phyloP scores from a whole-genome alignment of 2,888 invertebrate genomes.

The Epistrophe grossulariae region DNA sequence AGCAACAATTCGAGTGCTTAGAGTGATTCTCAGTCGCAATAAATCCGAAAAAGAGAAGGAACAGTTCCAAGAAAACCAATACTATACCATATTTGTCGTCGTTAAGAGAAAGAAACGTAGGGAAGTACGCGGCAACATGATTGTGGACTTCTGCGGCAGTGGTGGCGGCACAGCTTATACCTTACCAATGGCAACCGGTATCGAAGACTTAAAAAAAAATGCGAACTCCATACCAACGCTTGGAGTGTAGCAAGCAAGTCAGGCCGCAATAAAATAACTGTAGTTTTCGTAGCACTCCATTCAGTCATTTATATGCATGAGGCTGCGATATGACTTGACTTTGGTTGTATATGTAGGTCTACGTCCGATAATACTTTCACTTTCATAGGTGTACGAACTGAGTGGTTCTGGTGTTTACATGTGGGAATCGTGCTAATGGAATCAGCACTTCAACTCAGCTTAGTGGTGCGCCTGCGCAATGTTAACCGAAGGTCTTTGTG shows the following conservation, averaged over 20 bases:
- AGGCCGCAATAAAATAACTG: constrained; percentile 75
- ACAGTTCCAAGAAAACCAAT: constrained; percentile 55
- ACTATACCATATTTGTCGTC: neutral
- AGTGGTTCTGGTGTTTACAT: constrained; percentile 81
- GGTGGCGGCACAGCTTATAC: neutral
- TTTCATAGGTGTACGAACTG: constrained; percentile 84
- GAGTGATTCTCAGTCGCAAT: constrained; percentile 14
- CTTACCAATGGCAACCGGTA: constrained; percentile 58
- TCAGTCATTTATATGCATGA: constrained; percentile 41
- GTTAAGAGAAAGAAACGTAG: constrained; percentile 63
- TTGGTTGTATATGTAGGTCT: constrained; percentile 83
- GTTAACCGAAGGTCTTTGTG: constrained; percentile 74
- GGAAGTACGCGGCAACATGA: constrained; percentile 14
- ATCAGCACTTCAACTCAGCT: constrained; percentile 14
- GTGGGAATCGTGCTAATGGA: constrained; percentile 66
- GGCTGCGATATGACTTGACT: constrained; percentile 63
- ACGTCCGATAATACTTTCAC: constrained; percentile 84
- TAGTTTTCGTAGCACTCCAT: constrained; percentile 75
- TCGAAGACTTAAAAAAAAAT: constrained; percentile 56
- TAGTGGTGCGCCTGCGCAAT: constrained; percentile 56
- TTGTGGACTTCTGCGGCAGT: constrained; percentile 29
- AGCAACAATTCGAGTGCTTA: constrained; percentile 4
- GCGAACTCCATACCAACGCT: constrained; percentile 59
- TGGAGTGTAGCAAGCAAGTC: constrained; percentile 40
- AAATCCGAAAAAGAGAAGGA: constrained; percentile 60